Evolutionary conservation across 2,797 vertebrate species (phyloP), one percentile per base, ranked within the genome.

Genomic region (Columba guinea): DNA sequence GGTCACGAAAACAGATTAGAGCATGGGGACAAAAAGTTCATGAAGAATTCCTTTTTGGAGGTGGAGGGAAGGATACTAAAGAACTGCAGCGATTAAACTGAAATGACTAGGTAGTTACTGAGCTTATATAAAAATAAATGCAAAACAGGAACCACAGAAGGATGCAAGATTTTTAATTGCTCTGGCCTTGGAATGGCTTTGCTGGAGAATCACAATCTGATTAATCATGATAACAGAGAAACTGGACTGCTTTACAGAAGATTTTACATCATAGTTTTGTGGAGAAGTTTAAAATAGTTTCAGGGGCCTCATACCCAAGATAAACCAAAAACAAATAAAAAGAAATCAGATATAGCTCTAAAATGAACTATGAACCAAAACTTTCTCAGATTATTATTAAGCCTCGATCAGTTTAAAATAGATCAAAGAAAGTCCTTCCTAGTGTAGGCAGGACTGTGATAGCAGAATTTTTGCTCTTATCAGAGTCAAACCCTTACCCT

Each of bases 1-100:
- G 94, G 90, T 94, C 95, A 96, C 3, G 78, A 60, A 96, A 95
- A 93, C 32, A 89, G 91, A 91, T 94, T 95, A 94, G 78, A n/a
- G 65, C 37, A 83, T 20, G 49, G 92, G 94, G 91, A 95, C 95
- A 95, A 77, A 94, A 90, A 30, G 60, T 60, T 94, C 71, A 63
- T 10, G 56, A 90, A 90, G 68, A 78, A 55, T 90, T 91, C 39
- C 17, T 67, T 87, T 89, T 58, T 89, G 11, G 3, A 84, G 78
- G 60, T 75, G 60, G 88, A 89, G 34, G 44, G 53, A 94, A 85
- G 52, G 27, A 28, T 68, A 71, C 60, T 82, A 80, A 84, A 84
- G 56, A 87, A 28, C 34, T 44, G 9, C 35, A 60, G 19, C 1
- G 11, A 62, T 84, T 91, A 74, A 89, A 87, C 41, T 58, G 70